phyloP scores from a whole-genome alignment of 2,113 vertebrate species.

The Nerophis ophidion region DNA sequence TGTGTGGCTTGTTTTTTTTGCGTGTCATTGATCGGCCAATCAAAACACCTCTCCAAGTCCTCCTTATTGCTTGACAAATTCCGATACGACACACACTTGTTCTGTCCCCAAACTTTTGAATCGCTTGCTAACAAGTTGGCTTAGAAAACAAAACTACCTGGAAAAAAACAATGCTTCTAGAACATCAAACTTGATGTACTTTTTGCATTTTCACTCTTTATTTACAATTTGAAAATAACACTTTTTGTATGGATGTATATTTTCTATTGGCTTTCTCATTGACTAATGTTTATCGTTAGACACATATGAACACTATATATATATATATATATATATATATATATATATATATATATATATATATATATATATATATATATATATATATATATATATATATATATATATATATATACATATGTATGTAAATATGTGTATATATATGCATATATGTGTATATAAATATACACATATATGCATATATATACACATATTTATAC shows the following conservation, averaged over 20 bases:
- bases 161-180: not conserved
- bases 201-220: not conserved
- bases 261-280: conserved; percentile 23
- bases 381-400: no score
- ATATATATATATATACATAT: no score
- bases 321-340: no score
- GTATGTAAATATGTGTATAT: no score
- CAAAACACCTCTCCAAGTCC: not conserved
- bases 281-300: conserved; percentile 3
- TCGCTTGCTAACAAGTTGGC: not conserved
- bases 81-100: not conserved
- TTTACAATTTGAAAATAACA: not conserved
- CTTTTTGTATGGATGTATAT: conserved; percentile 44
- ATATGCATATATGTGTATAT: no score
- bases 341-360: no score
- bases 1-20: conserved; percentile 6
- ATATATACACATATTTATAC: no score
- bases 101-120: not conserved
- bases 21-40: conserved; percentile 23
- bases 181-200: not conserved
- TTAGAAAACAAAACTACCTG: not conserved
- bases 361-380: no score
- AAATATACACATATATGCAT: no score
- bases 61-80: conserved; percentile 2
- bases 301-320: no score